phyloP scores from a whole-genome alignment of 2,113 vertebrate species.

The Rhea pennata region DNA sequence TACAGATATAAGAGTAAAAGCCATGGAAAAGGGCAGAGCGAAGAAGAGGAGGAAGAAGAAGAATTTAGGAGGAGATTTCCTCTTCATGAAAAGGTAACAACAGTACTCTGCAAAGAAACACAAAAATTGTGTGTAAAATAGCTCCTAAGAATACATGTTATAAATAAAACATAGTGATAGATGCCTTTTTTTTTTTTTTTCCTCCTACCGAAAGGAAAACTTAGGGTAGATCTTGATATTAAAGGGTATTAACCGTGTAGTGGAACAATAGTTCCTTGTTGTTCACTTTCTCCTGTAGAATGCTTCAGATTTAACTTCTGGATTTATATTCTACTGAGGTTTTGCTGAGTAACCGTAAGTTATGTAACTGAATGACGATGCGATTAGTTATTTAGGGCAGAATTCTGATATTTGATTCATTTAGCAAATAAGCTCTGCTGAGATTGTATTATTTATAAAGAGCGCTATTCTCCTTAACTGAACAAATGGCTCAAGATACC shows the following conservation, averaged over 20 bases:
- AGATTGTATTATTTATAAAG: not conserved
- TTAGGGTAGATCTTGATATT: not conserved
- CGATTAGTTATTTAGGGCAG: not conserved
- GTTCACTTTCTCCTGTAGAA: not conserved
- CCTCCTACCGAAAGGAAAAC: not conserved
- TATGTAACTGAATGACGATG: not conserved
- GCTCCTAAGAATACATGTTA: not conserved
- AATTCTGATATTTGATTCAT: not conserved
- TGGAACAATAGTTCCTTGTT: not conserved
- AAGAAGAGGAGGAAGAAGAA: slow-evolving; percentile 90
- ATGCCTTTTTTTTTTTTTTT: not conserved
- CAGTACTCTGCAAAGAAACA: not conserved
- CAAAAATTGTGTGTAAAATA: not conserved
- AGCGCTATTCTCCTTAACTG: not conserved
- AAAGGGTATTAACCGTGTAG: not conserved
- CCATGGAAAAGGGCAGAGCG: slow-evolving; percentile 79
- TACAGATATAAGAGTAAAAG: slow-evolving; percentile 83
- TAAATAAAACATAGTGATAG: not conserved
- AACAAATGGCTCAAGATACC: not conserved
- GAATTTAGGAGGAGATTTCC: slow-evolving; percentile 90
- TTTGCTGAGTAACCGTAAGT: not conserved
- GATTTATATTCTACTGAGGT: not conserved
- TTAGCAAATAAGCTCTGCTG: not conserved
- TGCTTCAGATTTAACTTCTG: not conserved
- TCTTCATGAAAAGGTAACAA: slow-evolving; percentile 83